Conservation (phyloP, 2,797 vertebrate genomes). For the Acipenser ruthenus region DNA sequence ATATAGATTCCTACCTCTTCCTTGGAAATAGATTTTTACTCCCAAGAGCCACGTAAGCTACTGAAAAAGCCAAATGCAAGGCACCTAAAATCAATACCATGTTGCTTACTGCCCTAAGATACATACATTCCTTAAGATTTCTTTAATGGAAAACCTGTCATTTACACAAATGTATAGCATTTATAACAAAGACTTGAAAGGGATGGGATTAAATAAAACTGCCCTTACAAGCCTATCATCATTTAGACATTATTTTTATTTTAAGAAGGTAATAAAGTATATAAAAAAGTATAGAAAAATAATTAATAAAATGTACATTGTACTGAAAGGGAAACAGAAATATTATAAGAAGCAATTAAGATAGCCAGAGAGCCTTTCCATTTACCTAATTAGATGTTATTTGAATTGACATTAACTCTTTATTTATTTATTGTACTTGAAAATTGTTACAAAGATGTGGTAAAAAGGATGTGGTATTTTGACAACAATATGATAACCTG, state of each 20-base stretch:
- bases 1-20: slow-evolving; percentile 4
- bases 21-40: slow-evolving; percentile 17
- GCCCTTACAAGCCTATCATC: not conserved
- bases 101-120: slow-evolving; percentile 15
- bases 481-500: too few relatives aligned
- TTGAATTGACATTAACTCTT: too few relatives aligned
- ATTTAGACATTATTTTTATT: not conserved
- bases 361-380: too few relatives aligned
- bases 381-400: too few relatives aligned
- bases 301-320: too few relatives aligned
- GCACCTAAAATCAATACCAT: slow-evolving; percentile 16
- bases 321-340: too few relatives aligned
- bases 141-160: slow-evolving; percentile 18
- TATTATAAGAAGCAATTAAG: too few relatives aligned
- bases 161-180: slow-evolving; percentile 7
- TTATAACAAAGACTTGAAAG: slow-evolving; percentile 4
- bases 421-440: too few relatives aligned
- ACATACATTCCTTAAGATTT: slow-evolving; percentile 11
- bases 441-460: too few relatives aligned
- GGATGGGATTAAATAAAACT: not conserved
- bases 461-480: too few relatives aligned
- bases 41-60: slow-evolving; percentile 4
- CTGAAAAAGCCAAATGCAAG: slow-evolving; percentile 13
- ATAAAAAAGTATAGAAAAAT: too few relatives aligned
- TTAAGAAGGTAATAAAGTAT: too few relatives aligned